These are phyloP conservation scores for Zapornia atra DNA, from an alignment of 2,113 vertebrate species.

Conservation along the genomic window DNA sequence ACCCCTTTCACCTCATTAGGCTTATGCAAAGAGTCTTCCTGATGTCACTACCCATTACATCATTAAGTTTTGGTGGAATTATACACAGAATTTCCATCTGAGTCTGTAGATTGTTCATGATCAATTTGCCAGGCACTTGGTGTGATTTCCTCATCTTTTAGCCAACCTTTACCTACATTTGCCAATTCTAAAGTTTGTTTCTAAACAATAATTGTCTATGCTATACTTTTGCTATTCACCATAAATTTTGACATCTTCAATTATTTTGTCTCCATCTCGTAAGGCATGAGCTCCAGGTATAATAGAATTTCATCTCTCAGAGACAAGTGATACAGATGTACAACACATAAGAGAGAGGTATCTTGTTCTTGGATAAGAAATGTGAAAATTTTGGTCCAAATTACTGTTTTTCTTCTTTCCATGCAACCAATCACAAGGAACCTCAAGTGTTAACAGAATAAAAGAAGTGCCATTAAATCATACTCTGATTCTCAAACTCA, in stretches of 20 bases:
- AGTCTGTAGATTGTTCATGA: not conserved
- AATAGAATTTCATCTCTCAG: not conserved
- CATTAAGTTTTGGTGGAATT: not conserved
- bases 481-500: not conserved
- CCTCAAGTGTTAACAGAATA: not conserved
- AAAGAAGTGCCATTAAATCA: not conserved
- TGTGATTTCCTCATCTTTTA: not conserved
- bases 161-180: not conserved
- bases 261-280: not conserved
- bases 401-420: not conserved
- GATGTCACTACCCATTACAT: not conserved
- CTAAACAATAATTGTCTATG: not conserved
- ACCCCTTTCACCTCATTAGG: not conserved
- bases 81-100: not conserved
- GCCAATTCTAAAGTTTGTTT: not conserved
- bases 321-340: not conserved
- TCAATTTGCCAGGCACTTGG: not conserved
- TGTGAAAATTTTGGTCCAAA: not conserved
- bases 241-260: not conserved
- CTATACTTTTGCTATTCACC: not conserved
- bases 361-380: not conserved
- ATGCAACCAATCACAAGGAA: not conserved
- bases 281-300: not conserved
- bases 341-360: not conserved
- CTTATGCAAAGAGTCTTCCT: not conserved